These are phyloP conservation scores for Henicopernis longicauda DNA, from an alignment of 2,113 vertebrate genomes.

Conservation along the genomic window DNA sequence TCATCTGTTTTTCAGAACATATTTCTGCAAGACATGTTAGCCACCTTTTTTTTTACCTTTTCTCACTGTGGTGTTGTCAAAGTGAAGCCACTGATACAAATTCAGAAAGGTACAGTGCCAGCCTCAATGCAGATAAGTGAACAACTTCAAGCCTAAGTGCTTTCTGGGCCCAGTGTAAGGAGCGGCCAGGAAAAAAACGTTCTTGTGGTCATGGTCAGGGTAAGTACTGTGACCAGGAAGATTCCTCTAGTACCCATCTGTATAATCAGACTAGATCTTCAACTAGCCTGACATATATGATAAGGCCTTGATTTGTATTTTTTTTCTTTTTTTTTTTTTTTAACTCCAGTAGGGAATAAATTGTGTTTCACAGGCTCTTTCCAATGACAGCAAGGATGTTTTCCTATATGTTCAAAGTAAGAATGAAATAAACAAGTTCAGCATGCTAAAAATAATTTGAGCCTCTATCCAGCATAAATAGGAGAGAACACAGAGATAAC, in stretches of 20 bases:
- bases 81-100: not conserved
- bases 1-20: not conserved
- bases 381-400: not conserved
- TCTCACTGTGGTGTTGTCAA: not conserved
- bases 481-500: not conserved
- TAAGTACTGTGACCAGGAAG: not conserved
- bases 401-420: not conserved
- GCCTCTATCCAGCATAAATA: not conserved
- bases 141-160: not conserved
- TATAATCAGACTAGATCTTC: not conserved
- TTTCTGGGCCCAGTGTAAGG: not conserved
- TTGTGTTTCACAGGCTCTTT: not conserved
- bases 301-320: not conserved
- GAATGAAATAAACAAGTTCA: not conserved
- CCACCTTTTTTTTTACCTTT: not conserved
- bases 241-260: not conserved
- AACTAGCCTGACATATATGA: not conserved
- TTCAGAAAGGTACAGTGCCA: not conserved
- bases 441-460: not conserved
- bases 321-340: not conserved
- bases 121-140: not conserved
- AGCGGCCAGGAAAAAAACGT: not conserved
- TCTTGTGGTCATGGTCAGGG: not conserved
- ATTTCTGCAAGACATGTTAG: not conserved
- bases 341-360: not conserved